Evolutionary conservation across 2,797 vertebrate genomes (phyloP).

Genomic region (Acipenser transmontanus): DNA sequence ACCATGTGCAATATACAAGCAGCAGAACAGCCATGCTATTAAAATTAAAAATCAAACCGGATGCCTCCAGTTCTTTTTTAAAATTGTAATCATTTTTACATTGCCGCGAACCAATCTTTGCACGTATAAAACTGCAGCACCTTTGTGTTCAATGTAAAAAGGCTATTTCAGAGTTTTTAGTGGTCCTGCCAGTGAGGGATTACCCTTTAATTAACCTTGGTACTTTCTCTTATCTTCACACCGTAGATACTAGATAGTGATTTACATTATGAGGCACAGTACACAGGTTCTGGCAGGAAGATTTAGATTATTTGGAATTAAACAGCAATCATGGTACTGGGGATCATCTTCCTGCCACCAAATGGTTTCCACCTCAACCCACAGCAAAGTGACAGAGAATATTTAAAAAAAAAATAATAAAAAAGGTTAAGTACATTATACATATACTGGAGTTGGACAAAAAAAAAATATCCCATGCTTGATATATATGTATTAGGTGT

Average conservation of each 20-base stretch:
- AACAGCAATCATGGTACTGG: not conserved
- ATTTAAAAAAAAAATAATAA: not conserved
- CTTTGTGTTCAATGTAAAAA: too few relatives aligned
- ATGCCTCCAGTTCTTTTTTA: too few relatives aligned
- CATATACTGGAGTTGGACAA: too few relatives aligned
- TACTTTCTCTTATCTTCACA: constrained; percentile 30
- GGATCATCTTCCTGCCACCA: not conserved
- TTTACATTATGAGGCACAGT: constrained; percentile 22
- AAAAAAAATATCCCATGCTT: too few relatives aligned
- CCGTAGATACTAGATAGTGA: constrained; percentile 17
- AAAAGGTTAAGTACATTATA: too few relatives aligned
- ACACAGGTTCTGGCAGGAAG: constrained; percentile 13
- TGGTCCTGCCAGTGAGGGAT: constrained; percentile 38
- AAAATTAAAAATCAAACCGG: too few relatives aligned
- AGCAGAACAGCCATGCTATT: too few relatives aligned
- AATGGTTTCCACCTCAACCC: not conserved
- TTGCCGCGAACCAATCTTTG: too few relatives aligned
- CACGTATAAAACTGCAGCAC: too few relatives aligned
- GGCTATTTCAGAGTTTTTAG: constrained; percentile 15
- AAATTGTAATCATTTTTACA: too few relatives aligned
- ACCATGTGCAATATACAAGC: too few relatives aligned
- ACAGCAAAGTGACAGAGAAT: not conserved
- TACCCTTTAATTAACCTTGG: constrained; percentile 37
- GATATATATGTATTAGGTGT: too few relatives aligned
- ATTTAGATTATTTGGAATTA: constrained; percentile 26